Base-by-base conservation (phyloP, 2,888 invertebrate genomes). In the Ceramica pisi region DNA sequence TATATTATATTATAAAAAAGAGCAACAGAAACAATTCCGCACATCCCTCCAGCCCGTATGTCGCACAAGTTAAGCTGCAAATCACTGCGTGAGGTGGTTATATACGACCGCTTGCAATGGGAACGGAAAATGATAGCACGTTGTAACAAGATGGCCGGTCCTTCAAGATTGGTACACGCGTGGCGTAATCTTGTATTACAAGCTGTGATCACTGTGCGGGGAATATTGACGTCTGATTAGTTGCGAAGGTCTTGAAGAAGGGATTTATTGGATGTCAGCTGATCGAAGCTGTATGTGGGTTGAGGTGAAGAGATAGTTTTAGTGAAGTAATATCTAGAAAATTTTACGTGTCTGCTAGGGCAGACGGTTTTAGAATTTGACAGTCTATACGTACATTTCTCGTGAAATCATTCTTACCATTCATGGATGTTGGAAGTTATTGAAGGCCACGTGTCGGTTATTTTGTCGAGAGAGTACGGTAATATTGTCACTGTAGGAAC, bases 21-120 rank as follows among this genome's bases (percentile, higher is more conserved):
- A 2, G 5, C 14, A 16, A 44, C 12, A 26, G 50, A 14, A 23
- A 0, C 0, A 14, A 8, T 35, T 78, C 35, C 12, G 41, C 81
- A 6, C 35, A 67, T 59, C 69, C 23, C 1, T 1, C 21, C 19
- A 41, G 67, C 0, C 90, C 2, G 90, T 92, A 87, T 91, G 92
- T 92, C 72, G 10, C 75, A 16, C 57, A 56, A 82, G 86, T 87
- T 86, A 88, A 88, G 84, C 90, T 85, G 91, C 91, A 92, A 93
- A 92, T 92, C 90, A 90, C 86, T 90, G 87, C 93, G 93, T 93
- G 94, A 93, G 87, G 88, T 87, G 92, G 77, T 88, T 93, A 85
- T 88, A 89, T 90, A 93, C 89, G 90, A 88, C 66, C 83, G 68
- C 72, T 78, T 88, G 88, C 89, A 90, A 87, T 90, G 90, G 87